Conservation (phyloP, 2,113 vertebrate genomes). For the Podilymbus podiceps region DNA sequence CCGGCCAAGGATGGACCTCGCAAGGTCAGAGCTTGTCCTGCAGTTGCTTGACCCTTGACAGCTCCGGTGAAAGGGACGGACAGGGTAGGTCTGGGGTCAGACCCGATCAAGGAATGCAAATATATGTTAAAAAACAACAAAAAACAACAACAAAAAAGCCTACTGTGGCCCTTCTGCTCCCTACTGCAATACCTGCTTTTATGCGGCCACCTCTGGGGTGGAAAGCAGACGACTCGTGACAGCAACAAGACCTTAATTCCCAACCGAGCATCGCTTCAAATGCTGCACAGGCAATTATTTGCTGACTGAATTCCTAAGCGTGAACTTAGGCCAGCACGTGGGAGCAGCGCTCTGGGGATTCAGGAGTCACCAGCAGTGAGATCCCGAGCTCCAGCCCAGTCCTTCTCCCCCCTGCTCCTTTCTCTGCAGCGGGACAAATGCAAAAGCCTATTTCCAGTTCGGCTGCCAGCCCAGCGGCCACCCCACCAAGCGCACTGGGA, state of each 20-base stretch:
- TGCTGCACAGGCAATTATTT: background rate
- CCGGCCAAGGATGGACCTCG: rapidly evolving
- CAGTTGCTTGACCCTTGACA: background rate
- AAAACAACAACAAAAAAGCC: background rate
- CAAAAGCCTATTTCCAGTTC: background rate
- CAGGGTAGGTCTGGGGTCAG: background rate
- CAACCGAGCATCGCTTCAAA: background rate
- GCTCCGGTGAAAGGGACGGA: background rate
- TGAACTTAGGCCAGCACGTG: background rate
- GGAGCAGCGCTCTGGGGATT: background rate
- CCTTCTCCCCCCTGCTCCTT: background rate
- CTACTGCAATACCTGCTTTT: background rate
- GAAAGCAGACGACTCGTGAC: background rate
- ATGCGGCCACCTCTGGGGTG: background rate
- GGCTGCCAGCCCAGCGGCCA: background rate
- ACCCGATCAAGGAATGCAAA: background rate
- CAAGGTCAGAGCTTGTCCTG: background rate
- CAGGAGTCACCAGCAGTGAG: background rate
- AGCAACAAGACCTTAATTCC: background rate
- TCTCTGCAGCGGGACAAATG: background rate
- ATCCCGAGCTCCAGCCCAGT: background rate
- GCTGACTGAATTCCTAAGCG: background rate
- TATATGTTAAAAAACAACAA: background rate
- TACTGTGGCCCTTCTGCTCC: background rate
- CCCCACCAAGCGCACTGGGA: rapidly evolving